These are phyloP conservation scores for Xerus rutilus DNA, from an alignment of 2,797 vertebrate genomes.

Conservation along the genomic window DNA sequence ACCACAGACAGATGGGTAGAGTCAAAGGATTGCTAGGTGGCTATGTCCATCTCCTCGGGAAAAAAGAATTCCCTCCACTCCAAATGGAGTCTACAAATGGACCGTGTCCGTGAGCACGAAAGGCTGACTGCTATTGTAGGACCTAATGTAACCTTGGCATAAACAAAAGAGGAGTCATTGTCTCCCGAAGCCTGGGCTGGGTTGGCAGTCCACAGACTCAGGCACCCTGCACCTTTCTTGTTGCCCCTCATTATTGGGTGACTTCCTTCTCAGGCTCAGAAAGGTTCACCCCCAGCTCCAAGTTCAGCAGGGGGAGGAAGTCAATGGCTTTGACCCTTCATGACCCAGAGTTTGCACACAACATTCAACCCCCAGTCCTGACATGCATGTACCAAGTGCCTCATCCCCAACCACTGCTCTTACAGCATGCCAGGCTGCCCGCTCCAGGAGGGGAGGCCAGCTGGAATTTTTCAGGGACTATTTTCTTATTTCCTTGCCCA, in stretches of 20 bases:
- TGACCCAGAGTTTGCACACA: neutral
- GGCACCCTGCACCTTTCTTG: neutral
- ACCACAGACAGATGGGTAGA: neutral
- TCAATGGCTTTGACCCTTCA: no score
- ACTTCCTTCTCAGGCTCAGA: neutral
- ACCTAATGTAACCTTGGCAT: neutral
- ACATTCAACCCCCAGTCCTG: neutral
- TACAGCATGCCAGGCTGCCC: neutral
- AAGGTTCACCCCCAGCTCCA: neutral
- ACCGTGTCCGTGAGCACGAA: rapidly evolving
- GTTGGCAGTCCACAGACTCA: rapidly evolving
- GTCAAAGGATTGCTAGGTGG: neutral
- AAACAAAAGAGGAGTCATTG: neutral
- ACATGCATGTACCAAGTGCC: neutral
- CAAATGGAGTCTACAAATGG: no score
- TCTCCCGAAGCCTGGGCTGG: neutral
- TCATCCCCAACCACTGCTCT: neutral
- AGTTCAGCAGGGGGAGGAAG: neutral
- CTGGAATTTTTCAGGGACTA: neutral
- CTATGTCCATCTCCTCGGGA: neutral
- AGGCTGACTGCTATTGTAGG: neutral
- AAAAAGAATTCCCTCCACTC: neutral
- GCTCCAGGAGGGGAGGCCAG: neutral
- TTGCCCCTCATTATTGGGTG: neutral
- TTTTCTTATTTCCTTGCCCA: neutral